Base-by-base conservation (phyloP, 2,888 invertebrate genomes). In the Tenthredo amoena region DNA sequence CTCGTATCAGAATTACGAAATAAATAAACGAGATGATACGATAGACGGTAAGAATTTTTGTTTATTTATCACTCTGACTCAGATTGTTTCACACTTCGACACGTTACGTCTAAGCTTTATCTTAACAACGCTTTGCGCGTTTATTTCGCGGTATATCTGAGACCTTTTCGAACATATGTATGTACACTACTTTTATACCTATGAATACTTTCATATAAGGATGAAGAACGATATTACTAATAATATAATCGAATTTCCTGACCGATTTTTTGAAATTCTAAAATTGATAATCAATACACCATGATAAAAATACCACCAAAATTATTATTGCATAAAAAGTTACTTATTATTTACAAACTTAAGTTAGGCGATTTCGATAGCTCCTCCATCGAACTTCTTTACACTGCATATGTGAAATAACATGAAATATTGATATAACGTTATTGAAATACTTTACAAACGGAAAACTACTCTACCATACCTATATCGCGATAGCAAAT, bases 61-160 rank as follows among this genome's bases (percentile, higher is more conserved):
- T 10, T 81, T 62, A 81, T 81, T 81, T 40, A 62, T 81, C 58
- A 81, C 40, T 81, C 12, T 40, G 55, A 79, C 50, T 76, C 79
- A 79, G 37, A 62, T 40, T 40, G 58, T 40, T 62, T 58, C 37
- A 26, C 58, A 81, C 40, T 81, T 40, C 37, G 79, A 37, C 79
- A 79, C 55, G n/a, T 55, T 55, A 76, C 34, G 26, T 40, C 5
- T 43, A 43, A 74, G 40, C 21, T 74, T 74, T 47, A 37, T 55
- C 10, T 47, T 18, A 50, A 55, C 18, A 77, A 55, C 26, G 77
- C 77, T 77, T n/a, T 47, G 4, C 26, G 5, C 26, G n/a, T 34
- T 76, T 47, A 76, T 43, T 12, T 31, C 9, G 10, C n/a, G 2
- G 15, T 55, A 77, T 55, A 10, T 40, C 40, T 43, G 72, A 74